Evolutionary conservation across 2,888 invertebrate species (phyloP).

Genomic region (Apoda limacodes): DNA sequence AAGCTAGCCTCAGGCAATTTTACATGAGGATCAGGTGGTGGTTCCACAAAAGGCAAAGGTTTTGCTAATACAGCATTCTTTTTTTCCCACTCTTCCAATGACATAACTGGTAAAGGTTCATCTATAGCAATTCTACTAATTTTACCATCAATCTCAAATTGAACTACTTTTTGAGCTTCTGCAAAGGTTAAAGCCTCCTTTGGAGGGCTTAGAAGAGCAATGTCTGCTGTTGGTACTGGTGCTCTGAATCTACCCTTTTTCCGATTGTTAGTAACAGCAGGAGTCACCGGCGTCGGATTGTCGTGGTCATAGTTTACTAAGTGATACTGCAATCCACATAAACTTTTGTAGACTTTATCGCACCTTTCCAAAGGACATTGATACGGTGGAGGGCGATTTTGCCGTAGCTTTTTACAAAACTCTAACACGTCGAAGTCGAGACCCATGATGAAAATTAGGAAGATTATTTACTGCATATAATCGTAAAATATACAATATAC

Average conservation of each 20-base stretch:
- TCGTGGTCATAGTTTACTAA: conserved; percentile 88
- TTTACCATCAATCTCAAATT: conserved; percentile 87
- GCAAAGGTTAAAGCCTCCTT: conserved; percentile 84
- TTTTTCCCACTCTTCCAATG: conserved; percentile 74
- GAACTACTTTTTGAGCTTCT: conserved; percentile 87
- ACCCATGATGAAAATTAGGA: conserved; percentile 65
- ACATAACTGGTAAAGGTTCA: conserved; percentile 76
- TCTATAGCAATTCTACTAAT: conserved; percentile 74
- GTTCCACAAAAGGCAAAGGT: conserved; percentile 50
- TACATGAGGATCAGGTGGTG: conserved; percentile 53
- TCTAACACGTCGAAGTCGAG: conserved; percentile 88
- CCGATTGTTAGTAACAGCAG: conserved; percentile 71
- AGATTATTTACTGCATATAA: conserved; percentile 3
- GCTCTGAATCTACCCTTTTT: conserved; percentile 73
- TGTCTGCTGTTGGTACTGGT: conserved; percentile 70
- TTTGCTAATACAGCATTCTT: conserved; percentile 57
- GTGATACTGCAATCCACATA: conserved; percentile 88
- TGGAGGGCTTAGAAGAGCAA: conserved; percentile 61
- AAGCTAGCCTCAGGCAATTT: conserved; percentile 61
- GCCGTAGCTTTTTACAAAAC: conserved; percentile 85
- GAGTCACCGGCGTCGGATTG: conserved; percentile 75
- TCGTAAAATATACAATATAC: no score
- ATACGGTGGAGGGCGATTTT: conserved; percentile 86
- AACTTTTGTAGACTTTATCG: conserved; percentile 87
- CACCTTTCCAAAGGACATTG: conserved; percentile 88